Conservation (phyloP, 2,113 vertebrate species). For the Zosterops hypoxanthus region DNA sequence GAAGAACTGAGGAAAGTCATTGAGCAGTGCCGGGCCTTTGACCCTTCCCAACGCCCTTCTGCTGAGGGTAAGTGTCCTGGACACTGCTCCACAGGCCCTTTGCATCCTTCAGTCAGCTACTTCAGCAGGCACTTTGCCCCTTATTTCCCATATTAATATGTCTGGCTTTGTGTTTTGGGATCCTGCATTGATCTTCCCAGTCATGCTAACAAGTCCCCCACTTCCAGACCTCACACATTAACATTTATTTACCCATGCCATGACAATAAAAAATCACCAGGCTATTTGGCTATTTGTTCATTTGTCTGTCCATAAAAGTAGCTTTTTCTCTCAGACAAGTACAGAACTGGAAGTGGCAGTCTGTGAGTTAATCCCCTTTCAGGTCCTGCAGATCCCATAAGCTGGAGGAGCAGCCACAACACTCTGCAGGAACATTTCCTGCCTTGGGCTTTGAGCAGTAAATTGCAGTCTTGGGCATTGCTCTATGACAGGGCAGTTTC, state of each 20-base stretch:
- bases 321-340: not conserved
- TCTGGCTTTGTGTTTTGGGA: not conserved
- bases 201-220: not conserved
- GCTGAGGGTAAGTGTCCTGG: slow-evolving; percentile 70
- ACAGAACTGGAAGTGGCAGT: rapidly evolving
- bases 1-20: slow-evolving; percentile 67
- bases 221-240: not conserved
- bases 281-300: not conserved
- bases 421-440: not conserved
- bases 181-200: not conserved
- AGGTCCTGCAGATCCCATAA: not conserved
- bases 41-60: slow-evolving; percentile 76
- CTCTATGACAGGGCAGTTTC: rapidly evolving
- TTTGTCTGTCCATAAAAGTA: not conserved
- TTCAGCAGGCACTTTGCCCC: not conserved
- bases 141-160: not conserved
- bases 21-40: slow-evolving; percentile 67
- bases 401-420: not conserved
- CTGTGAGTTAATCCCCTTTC: not conserved
- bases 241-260: not conserved
- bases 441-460: not conserved
- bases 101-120: not conserved
- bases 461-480: not conserved
- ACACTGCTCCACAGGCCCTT: not conserved
- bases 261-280: not conserved